Base-by-base conservation (phyloP, 2,888 invertebrate species). In the Asteroscopus sphinx region DNA sequence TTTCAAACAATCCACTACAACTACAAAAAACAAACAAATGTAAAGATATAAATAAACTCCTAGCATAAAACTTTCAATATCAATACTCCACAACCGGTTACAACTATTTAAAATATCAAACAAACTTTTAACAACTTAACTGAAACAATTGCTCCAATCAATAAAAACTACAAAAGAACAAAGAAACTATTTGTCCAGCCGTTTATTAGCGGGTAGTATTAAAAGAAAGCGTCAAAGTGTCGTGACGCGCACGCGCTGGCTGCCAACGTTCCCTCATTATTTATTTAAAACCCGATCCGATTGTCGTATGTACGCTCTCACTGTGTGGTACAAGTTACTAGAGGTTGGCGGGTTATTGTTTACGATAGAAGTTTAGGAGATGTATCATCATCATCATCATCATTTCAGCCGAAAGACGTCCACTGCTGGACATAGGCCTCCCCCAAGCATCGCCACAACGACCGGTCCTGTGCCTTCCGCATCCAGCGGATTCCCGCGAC, bases 281-380 rank as follows among this genome's bases (percentile, higher is more conserved):
- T 90, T 92, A 93, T 93, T 93, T 90, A 93, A 86, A 89, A 77
- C 83, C 77, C 80, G 83, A 90, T 91, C 88, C 91, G 89, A 91
- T 91, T 90, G 91, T 88, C 90, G 90, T 88, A 83, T 86, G 88
- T 88, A 83, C 82, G 72, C 70, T 76, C 68, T 69, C 74, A 59
- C 49, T 52, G 69, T 37, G 36, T 68, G 81, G 77, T 61, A 15
- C 56, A 85, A 82, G 74, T 67, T 9, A 51, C 1, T 33, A 45
- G 59, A 39, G 9, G 11, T 11, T 12, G 4, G 41, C 25, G 28
- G 0, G 21, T n/a, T 9, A 15, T 7, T 26, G 7, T 28, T 8
- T 28, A 28, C 6, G 4, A 4, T 1, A 4, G 21, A 4, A 3
- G 4, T 6, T 4, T 21, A 21, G 3, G 4, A 21, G 4, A 21